Percentiles rank a stretch among this genome's conserved stretches.
Evolutionary conservation across 2,113 vertebrate species (phyloP).

Genomic region (Carollia perspicillata): DNA sequence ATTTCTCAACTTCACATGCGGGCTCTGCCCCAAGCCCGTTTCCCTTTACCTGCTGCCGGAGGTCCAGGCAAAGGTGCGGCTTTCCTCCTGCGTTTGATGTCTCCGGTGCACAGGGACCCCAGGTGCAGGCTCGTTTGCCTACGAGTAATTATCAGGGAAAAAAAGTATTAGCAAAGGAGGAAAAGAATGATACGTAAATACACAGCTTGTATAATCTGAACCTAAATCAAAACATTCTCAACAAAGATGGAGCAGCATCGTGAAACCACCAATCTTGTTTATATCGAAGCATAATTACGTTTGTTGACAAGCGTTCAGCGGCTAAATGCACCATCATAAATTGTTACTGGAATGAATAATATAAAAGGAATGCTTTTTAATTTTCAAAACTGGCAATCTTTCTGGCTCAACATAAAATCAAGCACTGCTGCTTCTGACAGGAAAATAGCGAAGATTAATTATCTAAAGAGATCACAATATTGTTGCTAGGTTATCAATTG

Average conservation of each 20-base stretch:
- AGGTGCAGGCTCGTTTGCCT: slow-evolving; percentile 98
- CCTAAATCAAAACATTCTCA: slow-evolving; percentile 83
- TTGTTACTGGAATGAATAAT: slow-evolving; percentile 89
- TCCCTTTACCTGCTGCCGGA: slow-evolving; percentile 87
- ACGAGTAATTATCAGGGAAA: slow-evolving; percentile 85
- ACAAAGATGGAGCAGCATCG: slow-evolving; percentile 80
- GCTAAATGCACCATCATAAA: slow-evolving; percentile 91
- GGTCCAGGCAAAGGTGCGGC: slow-evolving; percentile 92
- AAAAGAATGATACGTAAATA: slow-evolving; percentile 76
- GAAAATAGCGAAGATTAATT: slow-evolving; percentile 87
- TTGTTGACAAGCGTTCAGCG: slow-evolving; percentile 91
- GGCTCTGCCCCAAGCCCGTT: neutral
- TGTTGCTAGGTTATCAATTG: slow-evolving; percentile 86
- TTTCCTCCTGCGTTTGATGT: slow-evolving; percentile 97
- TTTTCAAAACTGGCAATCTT: slow-evolving; percentile 94
- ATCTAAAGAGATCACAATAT: slow-evolving; percentile 86
- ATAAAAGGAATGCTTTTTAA: slow-evolving; percentile 94
- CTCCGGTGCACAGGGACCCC: slow-evolving; percentile 95
- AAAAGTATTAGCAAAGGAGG: slow-evolving; percentile 81
- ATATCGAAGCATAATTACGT: slow-evolving; percentile 95
- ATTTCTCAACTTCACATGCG: neutral
- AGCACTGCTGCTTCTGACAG: slow-evolving; percentile 82
- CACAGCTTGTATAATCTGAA: slow-evolving; percentile 80
- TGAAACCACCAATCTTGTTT: slow-evolving; percentile 94
- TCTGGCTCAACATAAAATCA: slow-evolving; percentile 86